Evolutionary conservation across 2,797 vertebrate genomes (phyloP), one percentile per base, ranked within the genome.

Genomic region (Acropternis orthonyx): DNA sequence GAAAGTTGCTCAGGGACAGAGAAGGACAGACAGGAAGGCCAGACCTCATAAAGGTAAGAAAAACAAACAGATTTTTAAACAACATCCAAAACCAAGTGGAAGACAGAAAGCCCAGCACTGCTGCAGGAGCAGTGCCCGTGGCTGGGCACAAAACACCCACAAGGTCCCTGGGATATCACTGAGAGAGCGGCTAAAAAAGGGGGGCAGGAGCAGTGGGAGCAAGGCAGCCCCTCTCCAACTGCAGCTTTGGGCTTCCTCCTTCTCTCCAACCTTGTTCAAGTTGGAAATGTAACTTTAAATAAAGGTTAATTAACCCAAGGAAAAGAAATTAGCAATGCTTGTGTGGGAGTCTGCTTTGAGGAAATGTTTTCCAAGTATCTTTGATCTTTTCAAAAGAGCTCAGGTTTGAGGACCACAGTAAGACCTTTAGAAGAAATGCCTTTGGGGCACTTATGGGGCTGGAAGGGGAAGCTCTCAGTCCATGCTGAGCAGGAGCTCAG

Each of bases 401-500:
- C 43, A 30, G 32, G 59, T 46, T 51, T 54, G 32, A 68, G 24
- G 59, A 74, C 10, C 37, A 17, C 43, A 63, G 30, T 12, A 39
- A 76, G 23, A 55, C 18, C 59, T 63, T n/a, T 3, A 2, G n/a
- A 37, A 69, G 51, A 52, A 75, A 56, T 14, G 10, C 2, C 9
- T 44, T 2, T 59, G 20, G 12, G 32, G 62, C 8, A 48, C 24
- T 67, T 2, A 0, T 4, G 23, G 34, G n/a, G 73, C 54, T 81
- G 52, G 52, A 34, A 59, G 41, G 65, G 23, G 27, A 79, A 87
- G 36, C 7, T 52, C 63, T 67, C 54, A 93, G 68, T n/a, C 44
- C 13, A 8, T 0, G 0, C 51, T 56, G 48, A 3, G 5, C 0
- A 58, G 23, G 43, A 75, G 27, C 63, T 39, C 3, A 2, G 54